phyloP scores from a whole-genome alignment of 2,113 vertebrate genomes.

The Dromaius novaehollandiae region DNA sequence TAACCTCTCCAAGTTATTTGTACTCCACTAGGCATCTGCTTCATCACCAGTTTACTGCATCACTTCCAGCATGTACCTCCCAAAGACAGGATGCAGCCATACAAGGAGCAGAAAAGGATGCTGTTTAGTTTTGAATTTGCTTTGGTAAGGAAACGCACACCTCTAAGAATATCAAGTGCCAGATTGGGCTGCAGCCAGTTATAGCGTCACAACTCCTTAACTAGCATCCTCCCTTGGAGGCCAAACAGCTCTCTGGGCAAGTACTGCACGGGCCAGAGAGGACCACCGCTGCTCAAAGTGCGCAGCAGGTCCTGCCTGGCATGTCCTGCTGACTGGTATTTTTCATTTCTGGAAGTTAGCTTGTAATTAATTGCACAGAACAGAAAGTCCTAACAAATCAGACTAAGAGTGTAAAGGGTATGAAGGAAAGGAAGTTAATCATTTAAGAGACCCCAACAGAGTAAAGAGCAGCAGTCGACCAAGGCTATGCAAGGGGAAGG shows the following conservation, averaged over 20 bases:
- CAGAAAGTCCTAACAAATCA: constrained; percentile 22
- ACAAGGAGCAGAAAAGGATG: constrained; percentile 43
- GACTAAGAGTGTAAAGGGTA: not conserved
- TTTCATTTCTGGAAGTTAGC: constrained; percentile 24
- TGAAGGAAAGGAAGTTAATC: constrained; percentile 33
- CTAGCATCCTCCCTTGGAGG: not conserved
- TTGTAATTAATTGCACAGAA: constrained; percentile 54
- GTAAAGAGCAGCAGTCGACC: not conserved
- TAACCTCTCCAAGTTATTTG: not conserved
- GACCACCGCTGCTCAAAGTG: not conserved
- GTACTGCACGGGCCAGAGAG: not conserved
- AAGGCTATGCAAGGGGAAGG: not conserved
- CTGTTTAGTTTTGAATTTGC: constrained; percentile 35
- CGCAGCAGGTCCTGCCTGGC: not conserved
- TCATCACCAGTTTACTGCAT: constrained; percentile 20
- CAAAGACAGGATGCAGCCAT: constrained; percentile 36
- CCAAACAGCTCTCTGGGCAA: not conserved
- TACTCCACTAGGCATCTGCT: not conserved
- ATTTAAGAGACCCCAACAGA: constrained; percentile 22
- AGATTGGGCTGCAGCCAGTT: not conserved
- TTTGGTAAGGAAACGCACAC: constrained; percentile 25
- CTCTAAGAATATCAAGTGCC: constrained; percentile 50
- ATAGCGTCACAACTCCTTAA: not conserved
- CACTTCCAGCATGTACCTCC: constrained; percentile 4
- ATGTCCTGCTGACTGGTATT: not conserved